phyloP scores from a whole-genome alignment of 2,888 invertebrate species.

The Ptilodon capucinus region DNA sequence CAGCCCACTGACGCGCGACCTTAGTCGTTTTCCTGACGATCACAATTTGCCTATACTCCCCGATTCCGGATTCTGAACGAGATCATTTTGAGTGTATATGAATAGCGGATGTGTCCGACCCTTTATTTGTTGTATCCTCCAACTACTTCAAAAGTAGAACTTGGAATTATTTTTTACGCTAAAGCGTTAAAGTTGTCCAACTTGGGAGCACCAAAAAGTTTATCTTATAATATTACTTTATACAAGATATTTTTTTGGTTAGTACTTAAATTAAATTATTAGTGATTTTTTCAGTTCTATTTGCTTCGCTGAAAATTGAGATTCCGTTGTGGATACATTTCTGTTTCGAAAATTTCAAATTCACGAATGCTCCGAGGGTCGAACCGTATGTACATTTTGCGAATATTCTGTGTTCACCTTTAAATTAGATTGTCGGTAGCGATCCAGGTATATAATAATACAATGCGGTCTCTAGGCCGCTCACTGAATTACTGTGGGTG shows the following conservation, averaged over 20 bases:
- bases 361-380: conserved; percentile 20
- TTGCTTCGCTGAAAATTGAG: conserved; percentile 20
- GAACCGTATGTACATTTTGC: conserved; percentile 8
- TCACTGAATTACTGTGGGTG: conserved; percentile 69
- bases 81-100: conserved; percentile 56
- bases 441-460: conserved; percentile 50
- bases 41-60: conserved; percentile 63
- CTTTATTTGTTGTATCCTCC: conserved; percentile 50
- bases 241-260: conserved; percentile 37
- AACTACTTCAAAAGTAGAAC: conserved; percentile 49
- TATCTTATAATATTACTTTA: conserved; percentile 39
- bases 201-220: conserved; percentile 37
- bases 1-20: conserved; percentile 72
- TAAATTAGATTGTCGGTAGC: conserved; percentile 53
- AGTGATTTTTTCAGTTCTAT: conserved; percentile 29
- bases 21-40: conserved; percentile 68
- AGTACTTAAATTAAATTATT: conserved; percentile 37
- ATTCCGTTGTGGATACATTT: conserved; percentile 2
- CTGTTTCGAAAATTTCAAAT: conserved; percentile 18
- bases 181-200: conserved; percentile 35
- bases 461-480: conserved; percentile 62
- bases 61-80: conserved; percentile 48
- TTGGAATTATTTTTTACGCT: conserved; percentile 37
- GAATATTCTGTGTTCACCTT: conserved; percentile 38
- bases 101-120: conserved; percentile 50